Evolutionary conservation across 23 tunicate genomes (phyloP), one percentile per base, ranked within the genome.

Genomic region (Trididemnum nubilum): DNA sequence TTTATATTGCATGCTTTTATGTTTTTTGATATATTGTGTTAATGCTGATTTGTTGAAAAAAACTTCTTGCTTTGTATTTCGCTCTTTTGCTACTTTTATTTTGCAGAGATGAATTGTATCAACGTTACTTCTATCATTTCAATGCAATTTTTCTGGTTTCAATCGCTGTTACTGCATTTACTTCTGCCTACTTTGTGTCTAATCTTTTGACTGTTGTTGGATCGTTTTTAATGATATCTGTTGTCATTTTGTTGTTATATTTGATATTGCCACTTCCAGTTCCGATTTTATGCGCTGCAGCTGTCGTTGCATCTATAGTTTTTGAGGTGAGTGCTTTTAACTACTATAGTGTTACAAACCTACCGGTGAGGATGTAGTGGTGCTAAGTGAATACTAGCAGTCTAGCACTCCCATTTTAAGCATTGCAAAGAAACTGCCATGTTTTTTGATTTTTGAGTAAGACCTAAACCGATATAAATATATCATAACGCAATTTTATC

Each of bases 291-390:
- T 75, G 81, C 33, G 61, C 72, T 33, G 25, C 65, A 67, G 90
- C 86, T 49, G 77, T 71, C 69, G 52, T 70, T 29, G 81, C 81
- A 69, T 91, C 97, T 7, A 81, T 85, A 36, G 70, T 80, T 23
- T 78, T 64, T 64, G 96, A 90, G 96, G 96, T 90, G 80, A 44
- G 54, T n/a, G n/a, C n/a, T n/a, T n/a, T n/a, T n/a, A n/a, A n/a
- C n/a, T n/a, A n/a, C n/a, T n/a, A n/a, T n/a, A n/a, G n/a, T n/a
- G n/a, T n/a, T n/a, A n/a, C n/a, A n/a, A n/a, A n/a, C n/a, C n/a
- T 33, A 52, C 34, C 21, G 71, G 0, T 33, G 12, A 12, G 7
- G 18, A 9, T 32, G n/a, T 71, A 71, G 50, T 15, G n/a, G n/a
- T n/a, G n/a, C n/a, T n/a, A n/a, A n/a, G n/a, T n/a, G n/a, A n/a